Evolutionary conservation across 2,888 invertebrate genomes (phyloP).

Genomic region (Brachyptera risi): DNA sequence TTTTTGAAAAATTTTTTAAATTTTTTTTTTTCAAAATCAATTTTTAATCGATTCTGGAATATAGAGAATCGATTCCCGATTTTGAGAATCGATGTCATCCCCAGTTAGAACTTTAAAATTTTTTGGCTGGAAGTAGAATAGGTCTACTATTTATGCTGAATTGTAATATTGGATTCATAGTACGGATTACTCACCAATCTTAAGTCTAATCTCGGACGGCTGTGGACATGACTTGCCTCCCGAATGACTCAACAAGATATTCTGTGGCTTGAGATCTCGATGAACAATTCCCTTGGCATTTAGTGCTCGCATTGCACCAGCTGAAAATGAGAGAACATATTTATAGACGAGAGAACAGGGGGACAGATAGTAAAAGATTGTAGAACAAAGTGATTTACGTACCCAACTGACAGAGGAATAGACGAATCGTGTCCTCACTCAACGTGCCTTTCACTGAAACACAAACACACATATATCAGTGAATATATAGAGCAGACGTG

Average conservation of each 20-base stretch:
- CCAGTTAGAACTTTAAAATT: too few species aligned
- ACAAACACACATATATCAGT: slow-evolving; percentile 28
- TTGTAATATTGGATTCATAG: too few species aligned
- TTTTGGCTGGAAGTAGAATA: too few species aligned
- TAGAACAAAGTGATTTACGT: slow-evolving; percentile 39
- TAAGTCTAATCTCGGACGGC: slow-evolving; percentile 84
- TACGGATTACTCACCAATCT: slow-evolving; percentile 85
- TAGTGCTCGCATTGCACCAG: slow-evolving; percentile 95
- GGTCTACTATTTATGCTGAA: too few species aligned
- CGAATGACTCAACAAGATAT: slow-evolving; percentile 90
- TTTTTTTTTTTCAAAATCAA: too few species aligned
- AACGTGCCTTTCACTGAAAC: slow-evolving; percentile 81
- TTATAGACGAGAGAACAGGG: slow-evolving; percentile 14
- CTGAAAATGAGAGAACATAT: slow-evolving; percentile 48
- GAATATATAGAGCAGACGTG: too few species aligned
- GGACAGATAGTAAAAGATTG: slow-evolving; percentile 15
- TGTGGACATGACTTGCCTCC: slow-evolving; percentile 62
- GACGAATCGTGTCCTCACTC: slow-evolving; percentile 93
- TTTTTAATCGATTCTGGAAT: too few species aligned
- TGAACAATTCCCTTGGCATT: slow-evolving; percentile 98
- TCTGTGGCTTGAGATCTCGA: slow-evolving; percentile 98
- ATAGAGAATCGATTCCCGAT: too few species aligned
- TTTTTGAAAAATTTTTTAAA: too few species aligned
- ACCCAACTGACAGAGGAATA: slow-evolving; percentile 92
- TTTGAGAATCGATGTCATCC: too few species aligned